phyloP scores from a whole-genome alignment of 2,888 invertebrate genomes.

The Sinohyriopsis cumingii region DNA sequence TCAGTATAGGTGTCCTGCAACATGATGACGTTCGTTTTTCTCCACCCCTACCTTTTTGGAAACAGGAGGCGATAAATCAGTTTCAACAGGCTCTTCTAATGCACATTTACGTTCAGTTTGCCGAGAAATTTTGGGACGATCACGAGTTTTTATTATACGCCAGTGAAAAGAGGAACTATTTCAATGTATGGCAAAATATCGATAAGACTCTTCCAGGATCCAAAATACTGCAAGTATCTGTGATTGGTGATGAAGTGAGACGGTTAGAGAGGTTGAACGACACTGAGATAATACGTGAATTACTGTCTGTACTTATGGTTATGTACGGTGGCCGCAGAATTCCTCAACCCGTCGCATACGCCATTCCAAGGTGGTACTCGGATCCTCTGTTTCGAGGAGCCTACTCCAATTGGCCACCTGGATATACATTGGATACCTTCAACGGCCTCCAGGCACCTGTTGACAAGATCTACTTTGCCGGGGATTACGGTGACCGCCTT shows the following conservation, averaged over 20 bases:
- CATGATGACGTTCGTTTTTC: constrained; percentile 19
- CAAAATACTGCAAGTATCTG: constrained; percentile 22
- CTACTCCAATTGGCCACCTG: constrained; percentile 25
- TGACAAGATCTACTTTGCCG: constrained; percentile 31
- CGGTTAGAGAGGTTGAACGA: constrained; percentile 17
- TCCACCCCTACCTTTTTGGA: constrained; percentile 26
- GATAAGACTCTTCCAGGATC: constrained; percentile 21
- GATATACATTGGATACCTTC: constrained; percentile 12
- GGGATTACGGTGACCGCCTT: constrained; percentile 18
- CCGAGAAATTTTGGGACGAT: constrained; percentile 26
- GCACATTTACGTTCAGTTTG: constrained; percentile 31
- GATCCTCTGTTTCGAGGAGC: constrained; percentile 26
- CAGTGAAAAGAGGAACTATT: constrained; percentile 10
- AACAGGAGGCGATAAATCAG: constrained; percentile 22
- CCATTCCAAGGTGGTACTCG: constrained; percentile 18
- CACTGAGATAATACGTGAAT: constrained; percentile 15
- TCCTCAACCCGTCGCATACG: constrained; percentile 7
- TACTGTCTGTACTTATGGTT: constrained; percentile 10
- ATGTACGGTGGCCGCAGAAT: constrained; percentile 15
- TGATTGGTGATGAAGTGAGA: constrained; percentile 19
- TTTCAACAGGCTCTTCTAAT: constrained; percentile 12
- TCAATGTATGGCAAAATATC: constrained; percentile 23
- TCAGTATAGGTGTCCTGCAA: constrained; percentile 39
- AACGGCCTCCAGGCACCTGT: constrained; percentile 17
- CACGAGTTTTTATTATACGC: constrained; percentile 22